These are phyloP conservation scores for Hypsopygia costalis DNA, from an alignment of 2,888 invertebrate species.

Conservation along the genomic window DNA sequence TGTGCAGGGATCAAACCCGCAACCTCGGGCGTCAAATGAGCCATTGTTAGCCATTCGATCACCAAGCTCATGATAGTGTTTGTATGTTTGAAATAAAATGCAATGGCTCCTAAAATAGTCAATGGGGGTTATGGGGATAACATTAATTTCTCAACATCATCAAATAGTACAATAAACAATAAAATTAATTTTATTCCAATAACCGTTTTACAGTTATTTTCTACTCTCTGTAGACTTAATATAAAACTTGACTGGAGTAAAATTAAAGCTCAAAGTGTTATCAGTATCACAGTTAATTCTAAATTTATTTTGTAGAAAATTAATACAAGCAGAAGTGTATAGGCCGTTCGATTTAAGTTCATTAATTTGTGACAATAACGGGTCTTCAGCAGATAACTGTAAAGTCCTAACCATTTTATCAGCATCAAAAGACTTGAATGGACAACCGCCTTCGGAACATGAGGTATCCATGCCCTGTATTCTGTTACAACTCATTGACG, in stretches of 20 bases:
- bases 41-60: too few species aligned
- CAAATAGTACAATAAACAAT: too few species aligned
- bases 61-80: too few species aligned
- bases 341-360: slow-evolving; percentile 39
- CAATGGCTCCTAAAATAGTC: too few species aligned
- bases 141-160: too few species aligned
- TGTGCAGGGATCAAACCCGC: too few species aligned
- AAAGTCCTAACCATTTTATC: slow-evolving; percentile 55
- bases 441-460: slow-evolving; percentile 82
- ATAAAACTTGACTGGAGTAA: slow-evolving; percentile 64
- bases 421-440: slow-evolving; percentile 80
- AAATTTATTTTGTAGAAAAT: slow-evolving; percentile 33
- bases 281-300: slow-evolving; percentile 45
- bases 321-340: slow-evolving; percentile 50
- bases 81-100: too few species aligned
- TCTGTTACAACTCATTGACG: slow-evolving; percentile 78
- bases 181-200: too few species aligned
- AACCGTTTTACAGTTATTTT: too few species aligned
- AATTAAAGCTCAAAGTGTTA: slow-evolving; percentile 46
- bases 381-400: slow-evolving; percentile 26
- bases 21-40: too few species aligned
- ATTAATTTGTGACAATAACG: slow-evolving; percentile 43
- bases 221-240: slow-evolving; percentile 18
- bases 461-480: slow-evolving; percentile 78
- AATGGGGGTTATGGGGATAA: too few species aligned